These are phyloP conservation scores for Dilophus febrilis DNA, from an alignment of 2,888 invertebrate species.

Conservation along the genomic window DNA sequence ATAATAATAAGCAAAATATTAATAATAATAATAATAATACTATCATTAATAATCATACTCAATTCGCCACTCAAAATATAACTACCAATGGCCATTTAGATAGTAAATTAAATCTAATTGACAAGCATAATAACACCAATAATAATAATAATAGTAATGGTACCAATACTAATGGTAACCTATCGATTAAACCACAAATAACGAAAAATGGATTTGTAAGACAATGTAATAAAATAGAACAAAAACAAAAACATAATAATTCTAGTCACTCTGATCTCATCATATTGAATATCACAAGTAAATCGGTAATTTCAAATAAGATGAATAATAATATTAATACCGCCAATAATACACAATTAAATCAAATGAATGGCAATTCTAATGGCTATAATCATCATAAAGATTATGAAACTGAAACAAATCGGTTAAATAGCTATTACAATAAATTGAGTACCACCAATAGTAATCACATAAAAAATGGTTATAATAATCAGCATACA, in stretches of 20 bases:
- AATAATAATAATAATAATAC: not conserved
- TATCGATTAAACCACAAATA: too few relatives aligned
- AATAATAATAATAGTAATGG: too few relatives aligned
- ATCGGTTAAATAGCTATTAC: conserved; percentile 27
- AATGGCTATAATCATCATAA: conserved; percentile 17
- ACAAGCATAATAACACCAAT: too few relatives aligned
- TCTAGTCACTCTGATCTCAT: too few relatives aligned
- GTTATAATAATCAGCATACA: conserved; percentile 5
- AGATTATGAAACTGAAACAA: conserved; percentile 27
- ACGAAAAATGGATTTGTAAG: too few relatives aligned
- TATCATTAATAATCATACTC: conserved; percentile 4
- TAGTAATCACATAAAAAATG: too few relatives aligned
- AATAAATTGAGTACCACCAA: conserved; percentile 17
- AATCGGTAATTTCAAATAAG: too few relatives aligned
- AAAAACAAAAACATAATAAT: too few relatives aligned
- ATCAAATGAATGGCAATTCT: conserved; percentile 1
- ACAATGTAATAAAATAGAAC: too few relatives aligned
- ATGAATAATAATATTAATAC: not conserved
- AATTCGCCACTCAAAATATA: conserved; percentile 5
- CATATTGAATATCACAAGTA: too few relatives aligned
- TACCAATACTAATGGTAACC: too few relatives aligned
- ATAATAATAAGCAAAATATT: conserved; percentile 1
- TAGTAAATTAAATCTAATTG: conserved; percentile 4
- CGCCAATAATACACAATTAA: not conserved
- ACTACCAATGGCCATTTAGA: too few relatives aligned